Conservation (phyloP, 2,797 vertebrate genomes). For the Micromesistius poutassou region DNA sequence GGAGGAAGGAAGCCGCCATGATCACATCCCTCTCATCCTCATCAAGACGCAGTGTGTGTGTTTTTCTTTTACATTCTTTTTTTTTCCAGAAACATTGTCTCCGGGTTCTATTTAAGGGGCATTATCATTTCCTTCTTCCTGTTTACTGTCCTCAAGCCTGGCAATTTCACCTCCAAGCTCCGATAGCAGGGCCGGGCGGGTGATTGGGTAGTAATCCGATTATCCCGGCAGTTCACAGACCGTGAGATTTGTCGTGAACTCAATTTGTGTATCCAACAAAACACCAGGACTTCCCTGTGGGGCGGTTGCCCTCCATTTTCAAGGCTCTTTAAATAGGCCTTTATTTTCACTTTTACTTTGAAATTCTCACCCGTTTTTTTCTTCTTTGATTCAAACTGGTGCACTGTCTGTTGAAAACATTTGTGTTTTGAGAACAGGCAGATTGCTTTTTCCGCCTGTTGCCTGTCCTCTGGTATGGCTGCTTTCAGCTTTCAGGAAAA, state of each 20-base stretch:
- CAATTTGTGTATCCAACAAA: background rate
- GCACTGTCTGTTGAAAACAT: too few relatives aligned
- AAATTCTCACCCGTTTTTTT: too few relatives aligned
- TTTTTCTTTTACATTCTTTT: slow-evolving; percentile 21
- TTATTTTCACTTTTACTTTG: background rate
- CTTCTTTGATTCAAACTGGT: too few relatives aligned
- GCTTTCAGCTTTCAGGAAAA: too few relatives aligned
- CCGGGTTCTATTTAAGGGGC: slow-evolving; percentile 43
- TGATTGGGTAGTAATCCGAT: slow-evolving; percentile 59
- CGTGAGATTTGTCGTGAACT: slow-evolving; percentile 51
- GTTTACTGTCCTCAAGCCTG: slow-evolving; percentile 47
- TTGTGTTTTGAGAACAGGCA: too few relatives aligned
- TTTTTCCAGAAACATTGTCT: slow-evolving; percentile 37
- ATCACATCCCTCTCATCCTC: slow-evolving; percentile 54
- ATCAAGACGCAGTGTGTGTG: slow-evolving; percentile 15
- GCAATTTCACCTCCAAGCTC: slow-evolving; percentile 32
- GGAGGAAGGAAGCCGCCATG: slow-evolving; percentile 47
- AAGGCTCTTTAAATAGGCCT: background rate
- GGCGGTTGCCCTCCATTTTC: background rate
- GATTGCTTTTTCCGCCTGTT: too few relatives aligned
- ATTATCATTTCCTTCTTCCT: slow-evolving; percentile 62
- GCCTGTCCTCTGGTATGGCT: too few relatives aligned
- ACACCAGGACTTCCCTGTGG: background rate
- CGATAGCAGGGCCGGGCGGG: slow-evolving; percentile 39
- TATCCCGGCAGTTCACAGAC: slow-evolving; percentile 53